Evolutionary conservation across 2,797 vertebrate species (phyloP).

Genomic region (Chrysocyon brachyurus): DNA sequence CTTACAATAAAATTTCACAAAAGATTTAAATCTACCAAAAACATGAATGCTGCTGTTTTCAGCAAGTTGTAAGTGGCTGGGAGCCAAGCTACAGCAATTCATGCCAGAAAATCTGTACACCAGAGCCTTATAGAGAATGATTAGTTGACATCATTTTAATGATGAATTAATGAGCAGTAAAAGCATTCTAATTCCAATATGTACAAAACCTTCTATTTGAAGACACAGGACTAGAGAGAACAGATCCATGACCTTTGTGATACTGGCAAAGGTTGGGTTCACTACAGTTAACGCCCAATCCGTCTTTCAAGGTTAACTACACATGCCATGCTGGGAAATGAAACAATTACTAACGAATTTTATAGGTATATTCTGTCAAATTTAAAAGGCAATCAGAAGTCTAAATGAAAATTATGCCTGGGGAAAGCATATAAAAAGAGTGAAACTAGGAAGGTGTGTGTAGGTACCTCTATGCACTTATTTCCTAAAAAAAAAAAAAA

Average conservation of each 20-base stretch:
- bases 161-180: constrained; percentile 88
- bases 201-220: constrained; percentile 85
- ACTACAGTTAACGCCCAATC: constrained; percentile 84
- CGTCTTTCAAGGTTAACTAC: constrained; percentile 91
- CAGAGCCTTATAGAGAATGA: constrained; percentile 80
- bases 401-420: constrained; percentile 87
- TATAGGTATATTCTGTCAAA: constrained; percentile 90
- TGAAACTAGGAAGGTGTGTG: background rate
- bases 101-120: constrained; percentile 82
- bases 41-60: constrained; percentile 25
- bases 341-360: constrained; percentile 91
- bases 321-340: constrained; percentile 90
- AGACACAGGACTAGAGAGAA: constrained; percentile 84
- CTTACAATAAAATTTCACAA: constrained; percentile 20
- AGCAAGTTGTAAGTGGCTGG: constrained; percentile 61
- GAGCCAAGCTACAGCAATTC: constrained; percentile 59
- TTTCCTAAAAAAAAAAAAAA: background rate
- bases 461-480: background rate
- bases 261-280: constrained; percentile 89
- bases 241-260: constrained; percentile 87
- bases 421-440: constrained; percentile 75
- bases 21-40: constrained; percentile 10
- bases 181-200: constrained; percentile 85
- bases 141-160: constrained; percentile 88
- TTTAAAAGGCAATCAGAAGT: constrained; percentile 89